phyloP scores from a whole-genome alignment of 2,888 invertebrate species.

The Tenthredo livida region DNA sequence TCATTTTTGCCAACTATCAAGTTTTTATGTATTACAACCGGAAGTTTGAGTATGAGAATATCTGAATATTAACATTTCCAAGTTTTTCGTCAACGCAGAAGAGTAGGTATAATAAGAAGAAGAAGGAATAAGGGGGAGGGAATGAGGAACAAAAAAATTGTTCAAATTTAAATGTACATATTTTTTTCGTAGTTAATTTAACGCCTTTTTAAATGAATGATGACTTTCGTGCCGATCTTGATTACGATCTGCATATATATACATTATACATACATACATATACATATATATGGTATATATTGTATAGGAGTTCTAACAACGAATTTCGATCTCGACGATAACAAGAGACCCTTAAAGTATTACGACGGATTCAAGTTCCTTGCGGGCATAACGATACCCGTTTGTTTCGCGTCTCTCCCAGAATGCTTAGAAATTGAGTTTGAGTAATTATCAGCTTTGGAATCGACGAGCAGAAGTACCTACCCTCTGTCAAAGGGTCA shows the following conservation, averaged over 20 bases:
- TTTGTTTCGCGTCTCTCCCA: neutral
- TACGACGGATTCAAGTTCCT: conserved; percentile 12
- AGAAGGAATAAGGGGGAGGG: neutral
- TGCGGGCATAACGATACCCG: conserved; percentile 1
- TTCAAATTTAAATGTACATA: neutral
- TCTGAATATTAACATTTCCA: neutral
- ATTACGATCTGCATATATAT: neutral
- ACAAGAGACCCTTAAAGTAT: neutral
- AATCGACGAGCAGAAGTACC: conserved; percentile 11
- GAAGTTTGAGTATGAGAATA: neutral
- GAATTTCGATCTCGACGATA: neutral
- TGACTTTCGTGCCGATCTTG: neutral
- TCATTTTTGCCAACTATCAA: neutral
- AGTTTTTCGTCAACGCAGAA: neutral
- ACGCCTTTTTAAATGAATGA: neutral
- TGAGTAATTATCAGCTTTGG: conserved; percentile 22
- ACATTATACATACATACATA: neutral
- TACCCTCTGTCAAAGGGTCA: conserved; percentile 34
- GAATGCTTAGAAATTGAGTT: neutral
- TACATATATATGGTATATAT: neutral
- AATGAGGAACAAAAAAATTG: neutral
- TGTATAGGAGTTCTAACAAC: neutral
- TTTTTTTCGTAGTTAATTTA: neutral
- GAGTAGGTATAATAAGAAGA: neutral
- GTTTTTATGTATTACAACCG: neutral